Percentiles rank a stretch among this genome's conserved stretches.
Conservation (phyloP, 2,113 vertebrate species). For the Pelodiscus sinensis region DNA sequence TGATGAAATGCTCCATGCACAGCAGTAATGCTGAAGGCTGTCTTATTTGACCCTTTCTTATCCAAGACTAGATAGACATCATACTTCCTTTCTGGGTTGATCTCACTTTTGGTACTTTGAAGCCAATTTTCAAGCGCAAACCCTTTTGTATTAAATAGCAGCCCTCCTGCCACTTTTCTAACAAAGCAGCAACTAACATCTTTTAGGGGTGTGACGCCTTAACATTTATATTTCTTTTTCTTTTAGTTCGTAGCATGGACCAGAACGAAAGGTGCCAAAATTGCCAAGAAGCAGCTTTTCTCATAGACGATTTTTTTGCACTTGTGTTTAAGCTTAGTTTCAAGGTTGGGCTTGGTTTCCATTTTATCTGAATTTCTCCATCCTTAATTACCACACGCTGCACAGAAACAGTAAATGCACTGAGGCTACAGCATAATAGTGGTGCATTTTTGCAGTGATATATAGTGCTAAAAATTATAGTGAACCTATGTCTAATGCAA, state of each 20-base stretch:
- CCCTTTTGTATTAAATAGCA: not conserved
- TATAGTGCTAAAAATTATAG: not conserved
- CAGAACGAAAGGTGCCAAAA: not conserved
- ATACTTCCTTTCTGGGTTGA: not conserved
- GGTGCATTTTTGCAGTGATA: not conserved
- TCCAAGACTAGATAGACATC: not conserved
- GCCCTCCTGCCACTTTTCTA: not conserved
- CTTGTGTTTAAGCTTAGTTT: not conserved
- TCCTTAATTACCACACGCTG: not conserved
- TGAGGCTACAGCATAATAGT: not conserved
- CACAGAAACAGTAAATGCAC: not conserved
- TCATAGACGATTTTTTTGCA: not conserved
- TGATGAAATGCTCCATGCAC: not conserved
- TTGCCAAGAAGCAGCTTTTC: not conserved
- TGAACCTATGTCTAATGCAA: not conserved
- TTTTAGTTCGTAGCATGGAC: not conserved
- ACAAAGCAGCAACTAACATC: not conserved
- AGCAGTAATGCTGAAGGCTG: not conserved
- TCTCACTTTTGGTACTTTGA: not conserved
- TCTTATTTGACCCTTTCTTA: not conserved
- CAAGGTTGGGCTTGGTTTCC: not conserved
- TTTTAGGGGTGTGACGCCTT: not conserved
- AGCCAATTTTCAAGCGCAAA: not conserved
- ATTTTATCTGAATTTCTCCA: not conserved
- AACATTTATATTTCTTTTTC: not conserved